Evolutionary conservation across 2,888 invertebrate species (phyloP).

Genomic region (Sphaeridia pumilis): DNA sequence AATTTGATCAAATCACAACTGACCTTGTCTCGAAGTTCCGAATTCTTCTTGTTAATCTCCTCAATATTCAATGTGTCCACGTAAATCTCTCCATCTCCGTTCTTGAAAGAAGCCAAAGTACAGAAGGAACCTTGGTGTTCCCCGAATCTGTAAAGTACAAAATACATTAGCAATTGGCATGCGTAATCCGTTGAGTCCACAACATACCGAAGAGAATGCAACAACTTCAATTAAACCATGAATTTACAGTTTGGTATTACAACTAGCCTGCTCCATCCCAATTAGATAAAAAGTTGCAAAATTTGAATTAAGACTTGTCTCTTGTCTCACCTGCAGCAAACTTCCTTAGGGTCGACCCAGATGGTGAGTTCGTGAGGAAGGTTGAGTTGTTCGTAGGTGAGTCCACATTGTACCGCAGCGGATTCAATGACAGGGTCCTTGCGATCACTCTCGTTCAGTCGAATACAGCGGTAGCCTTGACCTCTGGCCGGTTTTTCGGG

Average conservation of each 20-base stretch:
- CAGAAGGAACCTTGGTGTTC: conserved; percentile 34
- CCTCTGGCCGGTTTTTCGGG: conserved; percentile 42
- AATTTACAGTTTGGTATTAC: too few species aligned
- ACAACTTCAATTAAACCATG: too few species aligned
- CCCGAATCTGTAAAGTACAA: conserved; percentile 31
- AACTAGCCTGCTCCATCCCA: too few species aligned
- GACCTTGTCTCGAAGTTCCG: conserved; percentile 33
- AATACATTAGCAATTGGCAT: too few species aligned
- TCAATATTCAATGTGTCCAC: conserved; percentile 34
- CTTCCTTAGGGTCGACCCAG: conserved; percentile 65
- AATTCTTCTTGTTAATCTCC: conserved; percentile 32
- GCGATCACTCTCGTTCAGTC: conserved; percentile 41
- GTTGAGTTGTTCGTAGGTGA: conserved; percentile 48
- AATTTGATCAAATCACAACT: conserved; percentile 10
- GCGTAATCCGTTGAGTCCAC: too few species aligned
- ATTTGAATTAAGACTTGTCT: too few species aligned
- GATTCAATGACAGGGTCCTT: conserved; percentile 49
- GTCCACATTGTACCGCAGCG: conserved; percentile 53
- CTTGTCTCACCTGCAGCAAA: conserved; percentile 49
- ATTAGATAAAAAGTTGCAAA: too few species aligned
- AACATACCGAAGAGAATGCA: too few species aligned
- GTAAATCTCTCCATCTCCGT: conserved; percentile 32
- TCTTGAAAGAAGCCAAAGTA: conserved; percentile 34
- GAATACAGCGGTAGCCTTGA: conserved; percentile 43
- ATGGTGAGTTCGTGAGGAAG: conserved; percentile 57